Conservation (phyloP, 1,140 invertebrate species). For the Bombus sibiricus region DNA sequence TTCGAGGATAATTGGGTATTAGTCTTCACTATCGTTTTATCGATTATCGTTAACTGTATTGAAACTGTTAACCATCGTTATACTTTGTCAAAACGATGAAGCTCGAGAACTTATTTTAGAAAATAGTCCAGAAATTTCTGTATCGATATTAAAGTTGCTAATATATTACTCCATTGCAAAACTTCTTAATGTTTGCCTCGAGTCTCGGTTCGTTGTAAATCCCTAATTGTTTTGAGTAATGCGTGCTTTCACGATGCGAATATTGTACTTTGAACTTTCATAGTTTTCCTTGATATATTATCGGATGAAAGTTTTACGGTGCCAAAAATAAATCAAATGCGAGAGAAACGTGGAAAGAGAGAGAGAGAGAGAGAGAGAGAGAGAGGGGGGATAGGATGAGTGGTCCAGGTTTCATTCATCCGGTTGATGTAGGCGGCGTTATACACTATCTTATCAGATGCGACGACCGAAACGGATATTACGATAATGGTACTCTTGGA, state of each 20-base stretch:
- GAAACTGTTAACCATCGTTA: background rate
- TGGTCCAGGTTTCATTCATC: slow-evolving; percentile 55
- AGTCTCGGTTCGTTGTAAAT: background rate
- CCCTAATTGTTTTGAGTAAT: background rate
- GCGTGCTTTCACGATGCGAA: background rate
- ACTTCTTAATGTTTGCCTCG: background rate
- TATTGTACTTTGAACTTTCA: slow-evolving; percentile 11
- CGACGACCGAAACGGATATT: slow-evolving; percentile 73
- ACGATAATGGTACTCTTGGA: slow-evolving; percentile 66
- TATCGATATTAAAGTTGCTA: background rate
- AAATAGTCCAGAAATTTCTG: background rate
- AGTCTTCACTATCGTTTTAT: no score
- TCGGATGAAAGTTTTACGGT: background rate
- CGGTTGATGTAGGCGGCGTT: slow-evolving; percentile 56
- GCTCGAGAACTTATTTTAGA: background rate
- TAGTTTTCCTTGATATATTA: background rate
- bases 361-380: slow-evolving; percentile 11
- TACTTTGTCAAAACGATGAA: background rate
- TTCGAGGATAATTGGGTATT: no score
- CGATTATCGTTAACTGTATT: no score
- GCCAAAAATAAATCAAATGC: slow-evolving; percentile 20
- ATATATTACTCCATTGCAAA: background rate
- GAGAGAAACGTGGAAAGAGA: background rate
- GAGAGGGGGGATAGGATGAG: slow-evolving; percentile 30
- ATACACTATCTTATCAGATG: slow-evolving; percentile 67